Conservation (phyloP, 2,113 vertebrate genomes). For the Dromiciops gliroides region DNA sequence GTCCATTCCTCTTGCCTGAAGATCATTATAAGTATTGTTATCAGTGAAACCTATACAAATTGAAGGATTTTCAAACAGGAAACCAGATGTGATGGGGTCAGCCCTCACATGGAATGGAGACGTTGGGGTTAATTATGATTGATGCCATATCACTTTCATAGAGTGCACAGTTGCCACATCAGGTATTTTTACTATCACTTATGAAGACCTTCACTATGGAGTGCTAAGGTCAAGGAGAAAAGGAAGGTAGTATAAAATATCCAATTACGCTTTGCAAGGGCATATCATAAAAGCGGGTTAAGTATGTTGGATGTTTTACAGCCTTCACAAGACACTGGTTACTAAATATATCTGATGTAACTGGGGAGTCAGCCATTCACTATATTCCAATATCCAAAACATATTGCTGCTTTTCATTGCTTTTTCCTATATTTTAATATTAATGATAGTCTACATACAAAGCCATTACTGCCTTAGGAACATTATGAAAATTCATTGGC, state of each 20-base stretch:
- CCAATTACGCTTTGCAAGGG: conserved; percentile 51
- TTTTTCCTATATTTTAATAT: background rate
- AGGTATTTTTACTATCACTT: conserved; percentile 78
- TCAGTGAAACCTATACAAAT: conserved; percentile 82
- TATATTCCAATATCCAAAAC: background rate
- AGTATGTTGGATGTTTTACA: background rate
- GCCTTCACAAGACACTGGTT: conserved; percentile 16
- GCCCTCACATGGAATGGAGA: conserved; percentile 78
- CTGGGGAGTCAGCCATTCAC: background rate
- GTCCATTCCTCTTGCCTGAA: conserved; percentile 81
- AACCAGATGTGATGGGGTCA: conserved; percentile 88
- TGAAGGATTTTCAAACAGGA: conserved; percentile 85
- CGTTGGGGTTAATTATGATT: conserved; percentile 89
- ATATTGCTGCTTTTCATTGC: background rate
- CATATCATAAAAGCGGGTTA: conserved; percentile 52
- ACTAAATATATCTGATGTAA: background rate
- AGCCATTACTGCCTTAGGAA: background rate
- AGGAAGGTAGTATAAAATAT: conserved; percentile 59
- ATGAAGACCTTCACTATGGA: conserved; percentile 65
- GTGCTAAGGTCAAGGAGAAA: conserved; percentile 82
- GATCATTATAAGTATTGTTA: conserved; percentile 82
- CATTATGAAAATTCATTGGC: conserved; percentile 35
- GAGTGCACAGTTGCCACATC: conserved; percentile 81
- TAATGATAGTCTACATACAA: background rate
- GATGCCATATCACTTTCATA: conserved; percentile 86